These are phyloP conservation scores for Acanthopleura granulata DNA, from an alignment of 2,888 invertebrate species.

Conservation along the genomic window DNA sequence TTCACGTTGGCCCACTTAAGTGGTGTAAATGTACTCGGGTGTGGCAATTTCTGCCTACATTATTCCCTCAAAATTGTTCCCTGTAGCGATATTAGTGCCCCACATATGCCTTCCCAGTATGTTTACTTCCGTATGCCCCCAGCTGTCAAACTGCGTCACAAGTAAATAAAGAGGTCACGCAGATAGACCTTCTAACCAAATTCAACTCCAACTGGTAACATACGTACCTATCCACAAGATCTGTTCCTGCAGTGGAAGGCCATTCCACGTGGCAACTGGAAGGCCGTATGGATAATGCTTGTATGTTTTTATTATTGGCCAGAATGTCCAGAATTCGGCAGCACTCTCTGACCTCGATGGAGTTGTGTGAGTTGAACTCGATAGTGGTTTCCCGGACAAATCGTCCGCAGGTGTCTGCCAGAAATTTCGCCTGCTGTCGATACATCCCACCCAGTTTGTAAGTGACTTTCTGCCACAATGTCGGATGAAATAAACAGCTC, in stretches of 20 bases:
- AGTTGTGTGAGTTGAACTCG: constrained; percentile 61
- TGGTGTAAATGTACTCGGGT: too few species aligned
- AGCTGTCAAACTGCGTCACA: constrained; percentile 4
- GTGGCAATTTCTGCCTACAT: too few species aligned
- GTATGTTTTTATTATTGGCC: constrained; percentile 60
- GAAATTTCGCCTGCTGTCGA: constrained; percentile 56
- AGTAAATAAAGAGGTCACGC: background rate
- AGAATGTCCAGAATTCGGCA: constrained; percentile 55
- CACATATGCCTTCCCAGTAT: too few species aligned
- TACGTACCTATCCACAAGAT: constrained; percentile 58
- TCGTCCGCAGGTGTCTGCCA: constrained; percentile 63
- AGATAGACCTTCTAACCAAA: background rate
- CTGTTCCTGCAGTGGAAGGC: constrained; percentile 75
- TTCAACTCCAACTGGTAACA: background rate
- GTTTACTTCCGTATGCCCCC: background rate
- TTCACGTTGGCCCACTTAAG: too few species aligned
- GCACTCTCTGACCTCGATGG: constrained; percentile 59
- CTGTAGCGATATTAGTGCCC: too few species aligned
- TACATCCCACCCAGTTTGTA: constrained; percentile 41
- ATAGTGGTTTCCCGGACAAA: constrained; percentile 63
- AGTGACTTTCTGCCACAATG: constrained; percentile 58
- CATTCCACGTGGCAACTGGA: constrained; percentile 66
- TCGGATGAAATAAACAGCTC: constrained; percentile 66
- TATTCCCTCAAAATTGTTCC: too few species aligned
- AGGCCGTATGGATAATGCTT: constrained; percentile 61